Conservation (phyloP, 2,113 vertebrate species). For the Aleadryas rufinucha region DNA sequence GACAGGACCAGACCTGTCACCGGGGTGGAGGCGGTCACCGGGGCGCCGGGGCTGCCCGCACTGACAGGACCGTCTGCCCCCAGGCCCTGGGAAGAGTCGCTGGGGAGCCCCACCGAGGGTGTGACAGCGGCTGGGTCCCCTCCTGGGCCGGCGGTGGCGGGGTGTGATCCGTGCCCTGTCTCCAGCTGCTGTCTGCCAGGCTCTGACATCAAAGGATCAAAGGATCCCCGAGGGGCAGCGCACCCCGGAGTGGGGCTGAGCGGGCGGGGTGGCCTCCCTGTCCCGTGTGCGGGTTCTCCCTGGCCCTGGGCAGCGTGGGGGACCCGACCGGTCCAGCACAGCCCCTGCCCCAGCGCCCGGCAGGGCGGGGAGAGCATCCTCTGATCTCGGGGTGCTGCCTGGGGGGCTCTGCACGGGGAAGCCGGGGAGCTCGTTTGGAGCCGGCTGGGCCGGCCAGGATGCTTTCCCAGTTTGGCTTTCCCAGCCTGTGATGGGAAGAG, state of each 20-base stretch:
- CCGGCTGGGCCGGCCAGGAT: background rate
- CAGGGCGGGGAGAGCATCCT: constrained; percentile 16
- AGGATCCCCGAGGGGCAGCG: background rate
- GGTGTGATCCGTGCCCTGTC: background rate
- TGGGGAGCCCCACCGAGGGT: background rate
- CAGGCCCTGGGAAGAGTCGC: background rate
- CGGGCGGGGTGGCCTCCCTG: background rate
- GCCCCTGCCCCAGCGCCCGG: background rate
- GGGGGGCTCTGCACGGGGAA: background rate
- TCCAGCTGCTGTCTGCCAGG: background rate
- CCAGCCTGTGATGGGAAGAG: background rate
- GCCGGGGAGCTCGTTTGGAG: constrained; percentile 17
- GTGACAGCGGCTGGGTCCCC: background rate
- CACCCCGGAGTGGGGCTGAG: background rate
- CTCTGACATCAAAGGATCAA: constrained; percentile 18
- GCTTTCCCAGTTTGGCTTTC: background rate
- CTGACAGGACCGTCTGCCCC: background rate
- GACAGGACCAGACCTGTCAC: constrained; percentile 30
- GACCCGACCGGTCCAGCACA: background rate
- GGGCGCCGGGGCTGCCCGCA: background rate
- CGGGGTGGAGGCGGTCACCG: background rate
- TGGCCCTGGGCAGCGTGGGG: background rate
- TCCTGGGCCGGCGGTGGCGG: background rate
- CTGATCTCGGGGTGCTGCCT: constrained; percentile 13
- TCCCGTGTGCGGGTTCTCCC: background rate